Evolutionary conservation across 2,113 vertebrate species (phyloP).

Genomic region (Mesitornis unicolor): DNA sequence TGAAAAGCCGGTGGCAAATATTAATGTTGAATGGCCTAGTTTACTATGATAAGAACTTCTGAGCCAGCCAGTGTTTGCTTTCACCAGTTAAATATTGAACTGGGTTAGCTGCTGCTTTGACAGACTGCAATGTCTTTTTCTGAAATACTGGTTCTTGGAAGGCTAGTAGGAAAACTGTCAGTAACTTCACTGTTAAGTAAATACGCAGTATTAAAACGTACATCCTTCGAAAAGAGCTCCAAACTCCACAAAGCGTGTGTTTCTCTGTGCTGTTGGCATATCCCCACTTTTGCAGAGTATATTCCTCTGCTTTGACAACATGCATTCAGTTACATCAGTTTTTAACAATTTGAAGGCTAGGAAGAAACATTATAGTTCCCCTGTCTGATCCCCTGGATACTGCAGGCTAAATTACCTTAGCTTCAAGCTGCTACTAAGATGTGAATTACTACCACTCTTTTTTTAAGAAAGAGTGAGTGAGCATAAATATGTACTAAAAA

Average conservation of each 20-base stretch:
- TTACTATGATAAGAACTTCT: neutral
- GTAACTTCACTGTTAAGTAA: neutral
- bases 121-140: neutral
- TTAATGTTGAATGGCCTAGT: neutral
- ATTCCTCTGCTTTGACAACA: neutral
- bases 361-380: neutral
- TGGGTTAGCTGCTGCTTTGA: neutral
- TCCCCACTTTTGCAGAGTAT: neutral
- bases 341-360: neutral
- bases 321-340: neutral
- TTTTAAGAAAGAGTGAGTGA: neutral
- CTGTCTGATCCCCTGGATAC: slow-evolving; percentile 19
- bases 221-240: neutral
- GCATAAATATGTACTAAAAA: slow-evolving; percentile 40
- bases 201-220: neutral
- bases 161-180: neutral
- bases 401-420: slow-evolving; percentile 11
- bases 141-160: slow-evolving; percentile 26
- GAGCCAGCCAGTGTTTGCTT: neutral
- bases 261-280: neutral
- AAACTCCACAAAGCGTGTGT: neutral
- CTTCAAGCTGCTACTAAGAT: slow-evolving; percentile 6
- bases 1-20: neutral
- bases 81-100: neutral
- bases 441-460: neutral